Evolutionary conservation across 2,888 invertebrate genomes (phyloP).

Genomic region (Macrophya alboannulata): DNA sequence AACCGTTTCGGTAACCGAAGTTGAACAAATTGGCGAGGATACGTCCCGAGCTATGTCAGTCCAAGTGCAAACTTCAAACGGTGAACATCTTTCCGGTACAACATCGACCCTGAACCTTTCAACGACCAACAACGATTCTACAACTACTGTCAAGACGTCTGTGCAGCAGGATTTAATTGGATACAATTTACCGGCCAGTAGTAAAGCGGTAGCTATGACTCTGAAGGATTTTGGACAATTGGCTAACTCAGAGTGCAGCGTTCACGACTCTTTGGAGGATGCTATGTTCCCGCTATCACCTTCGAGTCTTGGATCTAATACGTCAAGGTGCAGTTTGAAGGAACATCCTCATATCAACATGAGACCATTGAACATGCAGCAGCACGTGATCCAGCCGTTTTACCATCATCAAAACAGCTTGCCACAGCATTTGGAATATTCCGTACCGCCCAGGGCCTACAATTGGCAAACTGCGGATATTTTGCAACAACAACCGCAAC

Average conservation of each 20-base stretch:
- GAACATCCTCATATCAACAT: constrained; percentile 13
- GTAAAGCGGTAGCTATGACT: constrained; percentile 58
- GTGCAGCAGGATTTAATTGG: background rate
- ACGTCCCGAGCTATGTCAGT: constrained; percentile 64
- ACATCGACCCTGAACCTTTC: constrained; percentile 14
- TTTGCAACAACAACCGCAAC: constrained; percentile 46
- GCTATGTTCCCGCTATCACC: constrained; percentile 64
- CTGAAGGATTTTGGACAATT: constrained; percentile 56
- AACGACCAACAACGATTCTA: background rate
- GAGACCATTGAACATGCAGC: constrained; percentile 15
- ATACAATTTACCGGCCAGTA: constrained; percentile 32
- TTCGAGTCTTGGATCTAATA: constrained; percentile 62
- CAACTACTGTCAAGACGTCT: background rate
- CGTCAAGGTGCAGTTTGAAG: constrained; percentile 60
- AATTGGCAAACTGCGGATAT: constrained; percentile 37
- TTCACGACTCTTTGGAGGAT: constrained; percentile 57
- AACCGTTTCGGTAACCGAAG: constrained; percentile 52
- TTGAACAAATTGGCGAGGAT: constrained; percentile 67
- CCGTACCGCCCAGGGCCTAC: background rate
- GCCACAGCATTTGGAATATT: constrained; percentile 30
- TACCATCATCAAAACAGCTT: constrained; percentile 55
- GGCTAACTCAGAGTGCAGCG: constrained; percentile 43
- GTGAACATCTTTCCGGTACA: constrained; percentile 58
- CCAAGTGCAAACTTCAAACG: constrained; percentile 56
- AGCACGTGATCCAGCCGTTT: constrained; percentile 37